Evolutionary conservation across 2,888 invertebrate species (phyloP), one percentile per base, ranked within the genome.

Genomic region (Caenorhabditis sinica): DNA sequence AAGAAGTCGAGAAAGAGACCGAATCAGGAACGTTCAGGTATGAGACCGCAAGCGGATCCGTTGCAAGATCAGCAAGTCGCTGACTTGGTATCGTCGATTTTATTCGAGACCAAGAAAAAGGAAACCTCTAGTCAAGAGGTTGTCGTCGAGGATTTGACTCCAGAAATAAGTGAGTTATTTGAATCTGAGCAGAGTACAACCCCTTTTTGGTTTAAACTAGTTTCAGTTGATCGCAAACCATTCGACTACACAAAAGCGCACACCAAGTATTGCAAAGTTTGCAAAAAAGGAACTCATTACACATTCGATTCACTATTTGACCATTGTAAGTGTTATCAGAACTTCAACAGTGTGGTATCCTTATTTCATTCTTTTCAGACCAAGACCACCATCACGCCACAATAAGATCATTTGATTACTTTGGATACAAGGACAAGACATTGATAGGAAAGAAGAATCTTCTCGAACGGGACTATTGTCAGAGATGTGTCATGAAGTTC

Each of bases 91-190:
- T 68, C 58, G 4, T 36, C 23, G n/a, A 81, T 81, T 23, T 25
- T 81, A 6, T 51, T 17, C 13, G 81, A 81, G 40, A 61, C 74
- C 20, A 81, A 76, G 60, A 82, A 71, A 45, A 82, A 71, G 40
- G 74, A 81, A 51, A 53, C 69, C 28, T 68, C 73, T 36, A 81
- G 74, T 61, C 43, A 63, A 20, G 76, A 76, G 30, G 53, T 56
- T 11, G 51, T 76, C 11, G 82, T 65, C 0, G 76, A 43, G 36
- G 76, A 76, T 11, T 40, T 69, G 25, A 49, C 40, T 17, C 23
- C 25, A 1, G 66, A 74, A 56, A 43, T 43, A 8, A 8, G 71
- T 79, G 15, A 71, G 71, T 65, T 51, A 40, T n/a, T 15, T 8
- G n/a, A 1, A 3, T 30, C 33, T 20, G n/a, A 20, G 8, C 15